phyloP scores from a whole-genome alignment of 30 jellyfish, hydroid and myxozoan genomes.

The Turritopsis dohrnii region DNA sequence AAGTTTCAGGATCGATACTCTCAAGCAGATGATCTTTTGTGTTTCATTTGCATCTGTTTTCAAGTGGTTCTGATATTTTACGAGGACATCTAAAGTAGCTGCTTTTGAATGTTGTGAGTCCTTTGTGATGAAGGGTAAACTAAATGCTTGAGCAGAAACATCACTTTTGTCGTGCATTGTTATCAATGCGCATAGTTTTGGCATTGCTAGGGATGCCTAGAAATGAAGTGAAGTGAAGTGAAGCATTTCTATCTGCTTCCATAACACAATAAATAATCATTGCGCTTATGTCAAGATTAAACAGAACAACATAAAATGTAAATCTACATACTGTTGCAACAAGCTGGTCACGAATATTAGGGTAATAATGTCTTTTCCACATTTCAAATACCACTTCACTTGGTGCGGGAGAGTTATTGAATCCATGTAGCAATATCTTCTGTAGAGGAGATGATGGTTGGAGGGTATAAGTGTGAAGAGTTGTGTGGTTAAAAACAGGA shows the following conservation, averaged over 20 bases:
- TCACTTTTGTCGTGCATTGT: constrained; percentile 34
- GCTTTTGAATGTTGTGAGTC: constrained; percentile 18
- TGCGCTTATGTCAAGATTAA: too few relatives aligned
- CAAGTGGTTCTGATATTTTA: constrained; percentile 40
- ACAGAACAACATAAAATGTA: too few relatives aligned
- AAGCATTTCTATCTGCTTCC: too few relatives aligned
- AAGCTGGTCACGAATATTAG: constrained; percentile 62
- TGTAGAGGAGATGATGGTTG: constrained; percentile 33
- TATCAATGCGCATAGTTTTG: constrained; percentile 68
- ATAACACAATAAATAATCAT: too few relatives aligned
- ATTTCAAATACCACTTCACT: constrained; percentile 53
- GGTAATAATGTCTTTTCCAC: constrained; percentile 71
- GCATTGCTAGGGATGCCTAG: constrained; percentile 49
- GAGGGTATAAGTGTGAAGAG: constrained; percentile 29
- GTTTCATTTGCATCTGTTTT: constrained; percentile 8
- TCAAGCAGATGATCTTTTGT: constrained; percentile 45
- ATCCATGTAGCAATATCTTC: constrained; percentile 34
- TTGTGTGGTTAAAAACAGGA: constrained; percentile 49
- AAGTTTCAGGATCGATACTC: constrained; percentile 53
- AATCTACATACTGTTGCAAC: constrained; percentile 46
- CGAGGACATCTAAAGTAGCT: constrained; percentile 28
- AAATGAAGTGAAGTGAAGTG: neutral
- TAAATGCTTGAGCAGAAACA: constrained; percentile 36
- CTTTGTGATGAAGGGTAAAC: constrained; percentile 44
- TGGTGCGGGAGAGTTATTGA: neutral